A percentile compares a stretch with the other conserved stretches of the same genome.
Evolutionary conservation across 1,140 invertebrate species (phyloP).

Genomic region (Camponotus floridanus): DNA sequence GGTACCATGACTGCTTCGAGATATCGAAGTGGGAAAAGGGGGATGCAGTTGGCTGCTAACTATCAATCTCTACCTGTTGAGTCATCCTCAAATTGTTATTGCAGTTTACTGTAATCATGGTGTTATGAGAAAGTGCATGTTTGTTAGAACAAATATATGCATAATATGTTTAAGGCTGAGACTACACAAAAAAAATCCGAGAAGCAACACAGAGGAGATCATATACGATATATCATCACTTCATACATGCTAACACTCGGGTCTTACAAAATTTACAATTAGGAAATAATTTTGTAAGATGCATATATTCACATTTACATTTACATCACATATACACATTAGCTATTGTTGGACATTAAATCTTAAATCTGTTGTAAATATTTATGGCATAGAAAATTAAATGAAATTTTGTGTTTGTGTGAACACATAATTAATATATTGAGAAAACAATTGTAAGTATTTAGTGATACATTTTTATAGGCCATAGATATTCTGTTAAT

Average conservation of each 20-base stretch:
- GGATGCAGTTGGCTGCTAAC: constrained; percentile 78
- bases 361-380: constrained; percentile 54
- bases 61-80: constrained; percentile 48
- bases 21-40: constrained; percentile 79
- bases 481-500: neutral
- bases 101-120: constrained; percentile 69
- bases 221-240: constrained; percentile 30
- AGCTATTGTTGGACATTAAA: constrained; percentile 36
- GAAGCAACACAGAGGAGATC: neutral
- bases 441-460: constrained; percentile 19
- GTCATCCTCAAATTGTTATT: constrained; percentile 79
- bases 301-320: constrained; percentile 26
- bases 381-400: constrained; percentile 36
- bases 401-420: constrained; percentile 66
- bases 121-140: constrained; percentile 33
- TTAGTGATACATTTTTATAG: neutral
- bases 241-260: constrained; percentile 26
- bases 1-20: constrained; percentile 71
- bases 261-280: constrained; percentile 18
- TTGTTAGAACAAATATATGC: constrained; percentile 21
- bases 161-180: constrained; percentile 47
- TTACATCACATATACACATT: constrained; percentile 26
- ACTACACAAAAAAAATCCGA: neutral
- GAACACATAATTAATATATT: constrained; percentile 64
- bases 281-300: neutral